Percentiles rank a stretch among this genome's conserved stretches.
Evolutionary conservation across 2,888 invertebrate species (phyloP).

Genomic region (Nudaria mundana): DNA sequence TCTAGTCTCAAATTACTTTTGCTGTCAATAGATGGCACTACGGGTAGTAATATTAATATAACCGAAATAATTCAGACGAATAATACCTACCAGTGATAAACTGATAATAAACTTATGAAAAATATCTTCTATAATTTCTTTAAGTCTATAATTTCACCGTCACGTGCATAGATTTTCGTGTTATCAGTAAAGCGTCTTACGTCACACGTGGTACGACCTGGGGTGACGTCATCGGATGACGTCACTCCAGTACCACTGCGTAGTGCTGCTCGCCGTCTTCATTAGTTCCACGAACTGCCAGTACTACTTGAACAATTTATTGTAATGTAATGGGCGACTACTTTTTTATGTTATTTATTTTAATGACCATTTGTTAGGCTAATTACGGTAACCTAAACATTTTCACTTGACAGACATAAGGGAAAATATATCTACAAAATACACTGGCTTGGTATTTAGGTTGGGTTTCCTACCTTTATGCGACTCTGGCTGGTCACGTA

Average conservation of each 20-base stretch:
- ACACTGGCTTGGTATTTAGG: constrained; percentile 16
- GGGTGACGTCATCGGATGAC: constrained; percentile 64
- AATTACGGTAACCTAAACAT: no score
- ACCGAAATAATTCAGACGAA: constrained; percentile 3
- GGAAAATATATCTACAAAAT: constrained; percentile 11
- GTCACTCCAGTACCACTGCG: constrained; percentile 44
- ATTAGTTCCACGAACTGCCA: constrained; percentile 51
- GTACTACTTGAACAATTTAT: constrained; percentile 31
- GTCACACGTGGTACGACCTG: constrained; percentile 49
- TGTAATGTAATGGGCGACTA: constrained; percentile 31
- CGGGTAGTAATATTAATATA: constrained; percentile 8
- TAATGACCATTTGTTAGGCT: no score
- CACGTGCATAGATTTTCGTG: constrained; percentile 18
- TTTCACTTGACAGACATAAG: no score
- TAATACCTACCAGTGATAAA: neutral
- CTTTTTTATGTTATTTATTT: constrained; percentile 20
- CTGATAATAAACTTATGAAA: neutral
- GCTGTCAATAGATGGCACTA: constrained; percentile 49
- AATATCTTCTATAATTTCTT: neutral
- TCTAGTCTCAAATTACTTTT: constrained; percentile 19
- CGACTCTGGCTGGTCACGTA: constrained; percentile 34
- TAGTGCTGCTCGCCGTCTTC: constrained; percentile 35
- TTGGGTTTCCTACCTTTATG: constrained; percentile 8
- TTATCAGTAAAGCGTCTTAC: constrained; percentile 38
- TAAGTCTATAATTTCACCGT: constrained; percentile 7